Evolutionary conservation across 1,140 invertebrate genomes (phyloP).

Genomic region (Trinorchestia longiramus): DNA sequence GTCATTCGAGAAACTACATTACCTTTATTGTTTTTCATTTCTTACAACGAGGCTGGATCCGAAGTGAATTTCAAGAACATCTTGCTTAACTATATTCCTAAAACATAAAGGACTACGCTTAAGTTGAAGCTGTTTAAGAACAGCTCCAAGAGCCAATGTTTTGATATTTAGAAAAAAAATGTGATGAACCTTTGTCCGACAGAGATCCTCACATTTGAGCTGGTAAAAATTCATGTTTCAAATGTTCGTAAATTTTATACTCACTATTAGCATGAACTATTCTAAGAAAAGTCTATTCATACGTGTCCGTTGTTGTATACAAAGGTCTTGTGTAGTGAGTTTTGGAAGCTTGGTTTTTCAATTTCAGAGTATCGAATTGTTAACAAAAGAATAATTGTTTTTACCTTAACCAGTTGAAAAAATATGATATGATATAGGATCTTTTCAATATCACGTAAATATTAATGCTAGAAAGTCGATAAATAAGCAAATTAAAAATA

Average conservation of each 20-base stretch:
- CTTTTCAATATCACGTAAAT: neutral
- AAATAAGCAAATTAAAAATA: too few relatives aligned
- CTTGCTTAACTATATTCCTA: too few relatives aligned
- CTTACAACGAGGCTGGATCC: too few relatives aligned
- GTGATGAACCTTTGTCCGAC: too few relatives aligned
- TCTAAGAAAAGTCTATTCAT: neutral
- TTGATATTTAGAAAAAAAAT: too few relatives aligned
- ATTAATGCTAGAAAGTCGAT: neutral
- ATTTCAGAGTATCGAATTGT: neutral
- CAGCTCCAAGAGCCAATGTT: too few relatives aligned
- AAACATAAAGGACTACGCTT: too few relatives aligned
- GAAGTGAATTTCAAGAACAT: too few relatives aligned
- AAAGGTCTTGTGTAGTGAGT: neutral
- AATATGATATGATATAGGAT: neutral
- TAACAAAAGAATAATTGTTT: neutral
- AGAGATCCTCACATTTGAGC: too few relatives aligned
- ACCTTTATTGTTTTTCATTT: too few relatives aligned
- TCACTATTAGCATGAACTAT: neutral
- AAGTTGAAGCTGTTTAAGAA: too few relatives aligned
- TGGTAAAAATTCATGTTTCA: neutral
- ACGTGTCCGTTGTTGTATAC: neutral
- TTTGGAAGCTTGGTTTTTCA: neutral
- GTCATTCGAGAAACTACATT: too few relatives aligned
- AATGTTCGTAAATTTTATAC: neutral
- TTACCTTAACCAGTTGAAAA: neutral